Percentiles rank a stretch among this genome's conserved stretches.
phyloP scores from a whole-genome alignment of 2,113 vertebrate species.

The Larimichthys crocea region DNA sequence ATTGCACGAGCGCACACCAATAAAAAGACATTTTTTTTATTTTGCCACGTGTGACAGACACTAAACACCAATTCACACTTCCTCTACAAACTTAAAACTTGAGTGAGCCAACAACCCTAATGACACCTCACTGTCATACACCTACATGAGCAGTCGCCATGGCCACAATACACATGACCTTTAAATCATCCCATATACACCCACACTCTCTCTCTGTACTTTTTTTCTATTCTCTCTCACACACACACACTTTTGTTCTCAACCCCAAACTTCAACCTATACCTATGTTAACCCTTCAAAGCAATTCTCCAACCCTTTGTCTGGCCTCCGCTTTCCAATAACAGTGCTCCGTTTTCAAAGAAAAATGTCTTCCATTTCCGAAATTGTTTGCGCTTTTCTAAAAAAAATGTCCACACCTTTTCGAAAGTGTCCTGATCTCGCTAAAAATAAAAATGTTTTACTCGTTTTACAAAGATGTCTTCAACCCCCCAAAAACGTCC shows the following conservation, averaged over 20 bases:
- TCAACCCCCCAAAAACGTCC: not conserved
- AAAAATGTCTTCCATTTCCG: not conserved
- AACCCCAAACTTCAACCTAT: not conserved
- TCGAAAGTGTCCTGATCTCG: not conserved
- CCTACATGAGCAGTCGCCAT: not conserved
- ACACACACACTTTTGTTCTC: not conserved
- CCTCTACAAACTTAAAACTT: not conserved
- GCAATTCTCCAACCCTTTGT: no score
- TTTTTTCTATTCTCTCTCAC: not conserved
- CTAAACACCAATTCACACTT: not conserved
- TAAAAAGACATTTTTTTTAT: not conserved
- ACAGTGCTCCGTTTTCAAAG: not conserved
- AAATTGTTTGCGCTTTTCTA: not conserved
- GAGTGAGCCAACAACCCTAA: not conserved
- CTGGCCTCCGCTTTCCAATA: not conserved
- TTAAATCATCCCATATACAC: slow-evolving; percentile 42
- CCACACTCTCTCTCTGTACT: slow-evolving; percentile 23
- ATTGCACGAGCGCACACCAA: not conserved
- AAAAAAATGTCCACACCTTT: not conserved
- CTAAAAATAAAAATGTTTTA: not conserved
- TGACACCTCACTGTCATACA: not conserved
- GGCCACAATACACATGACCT: slow-evolving; percentile 42
- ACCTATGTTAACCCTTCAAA: not conserved
- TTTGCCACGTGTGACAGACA: not conserved
- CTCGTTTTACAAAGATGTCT: no score